Evolutionary conservation across 2,888 invertebrate genomes (phyloP).

Genomic region (Habroteleia sp.): DNA sequence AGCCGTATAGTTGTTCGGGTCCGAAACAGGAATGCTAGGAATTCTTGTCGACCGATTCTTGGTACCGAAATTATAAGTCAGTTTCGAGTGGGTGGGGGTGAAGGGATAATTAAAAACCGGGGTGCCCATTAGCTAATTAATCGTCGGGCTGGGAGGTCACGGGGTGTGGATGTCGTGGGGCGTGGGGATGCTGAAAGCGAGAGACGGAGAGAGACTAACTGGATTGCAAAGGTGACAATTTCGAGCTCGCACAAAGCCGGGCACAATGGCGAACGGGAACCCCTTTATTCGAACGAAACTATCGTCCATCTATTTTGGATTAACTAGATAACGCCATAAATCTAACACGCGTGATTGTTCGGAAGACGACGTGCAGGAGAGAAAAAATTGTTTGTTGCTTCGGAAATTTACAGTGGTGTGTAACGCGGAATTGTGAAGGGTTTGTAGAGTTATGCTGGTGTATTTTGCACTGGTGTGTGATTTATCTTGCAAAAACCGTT

Average conservation of each 20-base stretch:
- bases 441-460: neutral
- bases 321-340: conserved; percentile 59
- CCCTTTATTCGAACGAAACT: conserved; percentile 46
- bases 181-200: conserved; percentile 25
- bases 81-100: neutral
- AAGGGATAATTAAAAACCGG: conserved; percentile 49
- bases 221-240: conserved; percentile 50
- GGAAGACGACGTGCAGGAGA: neutral
- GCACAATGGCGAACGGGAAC: conserved; percentile 32
- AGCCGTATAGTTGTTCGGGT: conserved; percentile 11
- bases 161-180: too few species aligned
- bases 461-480: too few species aligned
- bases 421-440: conserved; percentile 3
- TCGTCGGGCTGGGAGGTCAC: conserved; percentile 2
- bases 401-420: conserved; percentile 3
- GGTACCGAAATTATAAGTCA: conserved; percentile 28
- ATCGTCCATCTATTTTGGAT: conserved; percentile 62
- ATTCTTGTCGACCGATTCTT: conserved; percentile 17
- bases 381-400: conserved; percentile 14
- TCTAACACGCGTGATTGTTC: conserved; percentile 27
- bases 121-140: conserved; percentile 40
- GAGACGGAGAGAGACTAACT: neutral
- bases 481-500: too few species aligned
- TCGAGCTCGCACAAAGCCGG: conserved; percentile 20
- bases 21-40: conserved; percentile 20